Evolutionary conservation across 2,888 invertebrate species (phyloP).

Genomic region (Marasmarcha lunaedactyla): DNA sequence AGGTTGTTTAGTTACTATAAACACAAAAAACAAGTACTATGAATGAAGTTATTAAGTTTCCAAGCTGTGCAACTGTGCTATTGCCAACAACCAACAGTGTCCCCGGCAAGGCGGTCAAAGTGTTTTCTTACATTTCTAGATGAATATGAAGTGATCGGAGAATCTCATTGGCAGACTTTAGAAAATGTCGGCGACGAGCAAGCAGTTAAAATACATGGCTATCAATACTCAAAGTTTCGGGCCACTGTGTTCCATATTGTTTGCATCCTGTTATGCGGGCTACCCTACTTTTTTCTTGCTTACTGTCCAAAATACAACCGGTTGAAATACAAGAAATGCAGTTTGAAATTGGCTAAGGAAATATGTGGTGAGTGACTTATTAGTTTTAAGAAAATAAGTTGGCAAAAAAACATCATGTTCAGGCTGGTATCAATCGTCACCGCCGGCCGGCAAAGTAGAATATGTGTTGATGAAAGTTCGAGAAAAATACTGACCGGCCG

Average conservation of each 20-base stretch:
- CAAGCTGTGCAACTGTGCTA: constrained; percentile 16
- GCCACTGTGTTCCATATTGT: constrained; percentile 58
- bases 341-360: constrained; percentile 64
- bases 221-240: constrained; percentile 50
- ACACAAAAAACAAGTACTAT: too few species aligned
- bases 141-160: constrained; percentile 70
- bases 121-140: constrained; percentile 33
- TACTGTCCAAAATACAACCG: constrained; percentile 69
- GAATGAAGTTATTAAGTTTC: too few species aligned
- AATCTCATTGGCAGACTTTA: constrained; percentile 63
- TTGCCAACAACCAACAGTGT: constrained; percentile 5
- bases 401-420: background rate
- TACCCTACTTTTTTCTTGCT: constrained; percentile 68
- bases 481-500: too few species aligned
- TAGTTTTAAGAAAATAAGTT: too few species aligned
- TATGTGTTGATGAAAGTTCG: too few species aligned
- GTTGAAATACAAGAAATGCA: constrained; percentile 66
- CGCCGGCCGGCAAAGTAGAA: too few species aligned
- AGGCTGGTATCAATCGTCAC: too few species aligned
- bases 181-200: constrained; percentile 59
- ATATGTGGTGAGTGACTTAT: constrained; percentile 59
- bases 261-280: constrained; percentile 59
- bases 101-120: background rate
- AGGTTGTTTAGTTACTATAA: too few species aligned
- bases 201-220: constrained; percentile 63